These are phyloP conservation scores for Octonoba sinensis DNA, from an alignment of 2,888 invertebrate species.

Conservation along the genomic window DNA sequence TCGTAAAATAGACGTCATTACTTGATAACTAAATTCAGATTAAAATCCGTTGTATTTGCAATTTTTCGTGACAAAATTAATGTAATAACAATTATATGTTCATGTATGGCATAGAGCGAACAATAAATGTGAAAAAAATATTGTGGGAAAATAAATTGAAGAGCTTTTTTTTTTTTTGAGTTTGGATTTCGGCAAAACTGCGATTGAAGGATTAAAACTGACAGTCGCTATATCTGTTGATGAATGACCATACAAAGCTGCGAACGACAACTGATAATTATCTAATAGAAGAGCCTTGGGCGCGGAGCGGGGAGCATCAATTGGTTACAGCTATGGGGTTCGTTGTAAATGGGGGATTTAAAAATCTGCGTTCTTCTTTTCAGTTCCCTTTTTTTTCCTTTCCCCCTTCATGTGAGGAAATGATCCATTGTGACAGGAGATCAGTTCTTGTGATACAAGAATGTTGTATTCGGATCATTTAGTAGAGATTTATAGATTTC, in stretches of 20 bases:
- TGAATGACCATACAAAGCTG: slow-evolving; percentile 46
- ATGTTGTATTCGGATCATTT: slow-evolving; percentile 7
- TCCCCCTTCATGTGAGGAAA: slow-evolving; percentile 11
- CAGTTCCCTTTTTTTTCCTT: background rate
- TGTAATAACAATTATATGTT: no score
- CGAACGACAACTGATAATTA: slow-evolving; percentile 61
- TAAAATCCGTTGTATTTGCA: no score
- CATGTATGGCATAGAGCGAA: no score
- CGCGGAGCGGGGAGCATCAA: slow-evolving; percentile 8
- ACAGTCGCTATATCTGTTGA: slow-evolving; percentile 43
- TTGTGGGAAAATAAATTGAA: no score
- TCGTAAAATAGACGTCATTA: no score
- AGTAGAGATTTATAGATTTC: slow-evolving; percentile 8
- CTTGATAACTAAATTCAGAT: no score
- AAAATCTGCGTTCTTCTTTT: slow-evolving; percentile 4
- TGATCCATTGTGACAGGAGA: slow-evolving; percentile 42
- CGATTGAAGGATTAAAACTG: slow-evolving; percentile 59
- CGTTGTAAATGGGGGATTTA: slow-evolving; percentile 41
- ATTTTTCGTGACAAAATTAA: no score
- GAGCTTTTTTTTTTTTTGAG: no score
- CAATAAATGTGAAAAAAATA: no score
- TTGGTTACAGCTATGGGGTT: slow-evolving; percentile 40
- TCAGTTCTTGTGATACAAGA: slow-evolving; percentile 13
- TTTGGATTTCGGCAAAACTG: slow-evolving; percentile 44
- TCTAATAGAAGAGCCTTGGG: slow-evolving; percentile 37